Evolutionary conservation across 2,888 invertebrate species (phyloP).

Genomic region (Cotesia congregata): DNA sequence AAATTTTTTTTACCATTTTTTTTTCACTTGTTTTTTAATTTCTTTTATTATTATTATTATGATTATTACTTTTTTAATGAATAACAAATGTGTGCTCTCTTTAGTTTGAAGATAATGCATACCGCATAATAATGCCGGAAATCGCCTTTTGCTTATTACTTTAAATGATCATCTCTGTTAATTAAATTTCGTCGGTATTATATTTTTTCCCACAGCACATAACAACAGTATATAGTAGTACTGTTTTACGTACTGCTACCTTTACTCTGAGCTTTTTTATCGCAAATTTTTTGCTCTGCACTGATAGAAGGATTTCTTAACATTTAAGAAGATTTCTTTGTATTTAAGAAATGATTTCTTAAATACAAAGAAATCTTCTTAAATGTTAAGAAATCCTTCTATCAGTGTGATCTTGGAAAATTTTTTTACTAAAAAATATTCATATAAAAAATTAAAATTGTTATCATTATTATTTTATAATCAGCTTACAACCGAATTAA

Average conservation of each 20-base stretch:
- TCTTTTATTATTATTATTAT: not conserved
- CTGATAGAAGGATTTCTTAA: no score
- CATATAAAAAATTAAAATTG: no score
- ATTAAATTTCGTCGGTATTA: not conserved
- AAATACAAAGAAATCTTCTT: no score
- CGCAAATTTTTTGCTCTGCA: not conserved
- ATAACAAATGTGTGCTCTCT: slow-evolving; percentile 1
- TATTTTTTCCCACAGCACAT: not conserved
- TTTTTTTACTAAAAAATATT: not conserved
- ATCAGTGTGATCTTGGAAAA: not conserved
- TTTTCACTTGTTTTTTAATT: slow-evolving; percentile 20
- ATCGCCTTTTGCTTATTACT: not conserved
- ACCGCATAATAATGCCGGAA: not conserved
- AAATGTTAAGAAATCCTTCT: no score
- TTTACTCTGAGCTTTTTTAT: not conserved
- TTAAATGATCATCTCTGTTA: not conserved
- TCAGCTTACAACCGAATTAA: no score
- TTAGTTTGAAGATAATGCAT: not conserved
- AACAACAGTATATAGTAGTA: not conserved
- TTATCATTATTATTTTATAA: no score
- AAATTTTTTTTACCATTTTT: slow-evolving; percentile 32
- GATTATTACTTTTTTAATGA: not conserved
- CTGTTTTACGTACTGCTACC: not conserved
- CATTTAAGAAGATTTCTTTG: no score
- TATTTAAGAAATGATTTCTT: no score